phyloP scores from a whole-genome alignment of 2,797 vertebrate species.

The Anomalospiza imberbis region DNA sequence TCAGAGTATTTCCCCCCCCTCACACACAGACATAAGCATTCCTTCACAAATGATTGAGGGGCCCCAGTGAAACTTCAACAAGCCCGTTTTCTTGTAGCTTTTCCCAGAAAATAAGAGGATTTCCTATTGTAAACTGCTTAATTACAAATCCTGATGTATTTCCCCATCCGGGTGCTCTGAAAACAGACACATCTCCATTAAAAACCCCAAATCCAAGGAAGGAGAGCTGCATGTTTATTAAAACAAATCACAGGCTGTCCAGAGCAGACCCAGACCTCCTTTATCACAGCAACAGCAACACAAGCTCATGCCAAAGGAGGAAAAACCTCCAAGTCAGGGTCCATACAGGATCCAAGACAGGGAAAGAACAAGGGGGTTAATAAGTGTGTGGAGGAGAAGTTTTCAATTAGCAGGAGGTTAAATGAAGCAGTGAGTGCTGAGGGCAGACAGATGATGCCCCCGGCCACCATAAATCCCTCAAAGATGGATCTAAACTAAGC shows the following conservation, averaged over 20 bases:
- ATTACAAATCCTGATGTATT: background rate
- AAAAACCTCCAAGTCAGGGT: background rate
- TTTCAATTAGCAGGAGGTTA: background rate
- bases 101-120: background rate
- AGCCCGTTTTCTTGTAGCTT: background rate
- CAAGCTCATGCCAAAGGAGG: background rate
- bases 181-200: background rate
- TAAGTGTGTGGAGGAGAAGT: background rate
- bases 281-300: background rate
- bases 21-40: too few species aligned
- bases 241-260: background rate
- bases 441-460: background rate
- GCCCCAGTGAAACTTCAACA: background rate
- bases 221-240: background rate
- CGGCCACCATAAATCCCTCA: background rate
- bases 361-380: background rate
- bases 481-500: background rate
- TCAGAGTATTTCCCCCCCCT: fast-evolving
- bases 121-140: background rate
- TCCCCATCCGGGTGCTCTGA: fast-evolving
- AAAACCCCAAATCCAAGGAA: background rate
- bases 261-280: background rate
- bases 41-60: background rate
- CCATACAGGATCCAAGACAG: background rate
- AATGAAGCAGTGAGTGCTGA: background rate